Percentiles rank a stretch among this genome's conserved stretches.
These are phyloP conservation scores for Parotia lawesii DNA, from an alignment of 2,113 vertebrate species.

Conservation along the genomic window DNA sequence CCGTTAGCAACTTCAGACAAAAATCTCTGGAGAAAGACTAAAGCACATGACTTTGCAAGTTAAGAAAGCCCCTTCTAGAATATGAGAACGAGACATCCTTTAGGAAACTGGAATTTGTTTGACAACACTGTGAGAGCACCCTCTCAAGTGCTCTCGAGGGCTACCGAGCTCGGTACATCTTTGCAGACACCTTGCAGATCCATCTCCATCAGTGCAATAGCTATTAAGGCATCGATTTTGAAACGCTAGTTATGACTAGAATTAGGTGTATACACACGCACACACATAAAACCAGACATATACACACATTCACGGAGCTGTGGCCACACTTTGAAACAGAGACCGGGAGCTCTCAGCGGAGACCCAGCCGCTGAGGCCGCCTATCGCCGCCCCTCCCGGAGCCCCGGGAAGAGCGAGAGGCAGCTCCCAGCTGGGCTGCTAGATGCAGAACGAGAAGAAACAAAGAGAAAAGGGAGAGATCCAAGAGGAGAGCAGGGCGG, in stretches of 20 bases:
- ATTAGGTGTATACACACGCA: accelerated
- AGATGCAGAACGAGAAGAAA: neutral
- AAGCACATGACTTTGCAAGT: neutral
- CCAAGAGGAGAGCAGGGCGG: neutral
- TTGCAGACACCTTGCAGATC: neutral
- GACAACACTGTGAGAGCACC: neutral
- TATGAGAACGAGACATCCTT: neutral
- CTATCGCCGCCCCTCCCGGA: neutral
- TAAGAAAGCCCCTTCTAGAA: neutral
- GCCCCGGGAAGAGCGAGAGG: neutral
- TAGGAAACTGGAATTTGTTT: neutral
- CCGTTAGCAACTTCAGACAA: neutral
- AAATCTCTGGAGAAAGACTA: neutral
- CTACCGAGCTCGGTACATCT: neutral
- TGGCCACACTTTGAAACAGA: accelerated
- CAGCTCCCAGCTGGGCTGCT: neutral
- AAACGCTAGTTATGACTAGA: accelerated
- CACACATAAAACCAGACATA: neutral
- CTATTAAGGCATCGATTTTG: neutral
- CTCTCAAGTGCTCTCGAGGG: accelerated
- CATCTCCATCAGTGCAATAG: accelerated
- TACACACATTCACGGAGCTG: neutral
- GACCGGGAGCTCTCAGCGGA: accelerated
- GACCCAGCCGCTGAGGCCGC: neutral
- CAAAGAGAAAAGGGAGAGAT: neutral